phyloP scores from a whole-genome alignment of 1,140 invertebrate species.

The Trachelipus rathkii region DNA sequence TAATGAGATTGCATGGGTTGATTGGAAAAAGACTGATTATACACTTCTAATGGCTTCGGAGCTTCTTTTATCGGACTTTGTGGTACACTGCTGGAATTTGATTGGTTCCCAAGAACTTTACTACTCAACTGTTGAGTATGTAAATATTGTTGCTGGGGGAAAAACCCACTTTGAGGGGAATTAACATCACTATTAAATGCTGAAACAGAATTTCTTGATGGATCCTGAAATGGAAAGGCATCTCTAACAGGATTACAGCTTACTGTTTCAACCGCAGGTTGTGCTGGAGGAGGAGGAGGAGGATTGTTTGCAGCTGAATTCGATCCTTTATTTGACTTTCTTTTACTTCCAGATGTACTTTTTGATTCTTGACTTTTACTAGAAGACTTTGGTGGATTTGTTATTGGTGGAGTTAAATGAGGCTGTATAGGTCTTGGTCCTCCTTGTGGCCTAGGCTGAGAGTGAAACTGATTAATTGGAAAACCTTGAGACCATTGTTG shows the following conservation, averaged over 20 bases:
- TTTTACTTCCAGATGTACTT: background rate
- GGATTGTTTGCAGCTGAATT: background rate
- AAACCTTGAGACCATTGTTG: slow-evolving; percentile 2
- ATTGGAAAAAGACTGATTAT: background rate
- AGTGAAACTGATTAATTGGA: background rate
- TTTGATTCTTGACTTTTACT: background rate
- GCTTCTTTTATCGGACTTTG: background rate
- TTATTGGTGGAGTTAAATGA: background rate
- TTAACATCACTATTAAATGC: background rate
- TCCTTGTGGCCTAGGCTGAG: background rate
- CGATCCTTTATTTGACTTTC: background rate
- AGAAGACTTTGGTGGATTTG: background rate
- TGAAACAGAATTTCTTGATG: background rate
- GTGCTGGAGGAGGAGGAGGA: background rate
- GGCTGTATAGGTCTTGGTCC: background rate
- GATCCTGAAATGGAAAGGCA: background rate
- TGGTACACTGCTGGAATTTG: background rate
- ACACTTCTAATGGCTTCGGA: background rate
- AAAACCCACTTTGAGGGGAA: background rate
- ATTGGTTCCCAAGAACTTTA: background rate
- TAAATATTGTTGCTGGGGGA: background rate
- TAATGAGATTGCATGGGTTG: background rate
- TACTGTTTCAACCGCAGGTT: background rate
- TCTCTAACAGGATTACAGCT: background rate
- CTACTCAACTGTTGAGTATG: slow-evolving; percentile 3